phyloP scores from a whole-genome alignment of 1,140 invertebrate genomes.

The Stegodyphus mimosarum region DNA sequence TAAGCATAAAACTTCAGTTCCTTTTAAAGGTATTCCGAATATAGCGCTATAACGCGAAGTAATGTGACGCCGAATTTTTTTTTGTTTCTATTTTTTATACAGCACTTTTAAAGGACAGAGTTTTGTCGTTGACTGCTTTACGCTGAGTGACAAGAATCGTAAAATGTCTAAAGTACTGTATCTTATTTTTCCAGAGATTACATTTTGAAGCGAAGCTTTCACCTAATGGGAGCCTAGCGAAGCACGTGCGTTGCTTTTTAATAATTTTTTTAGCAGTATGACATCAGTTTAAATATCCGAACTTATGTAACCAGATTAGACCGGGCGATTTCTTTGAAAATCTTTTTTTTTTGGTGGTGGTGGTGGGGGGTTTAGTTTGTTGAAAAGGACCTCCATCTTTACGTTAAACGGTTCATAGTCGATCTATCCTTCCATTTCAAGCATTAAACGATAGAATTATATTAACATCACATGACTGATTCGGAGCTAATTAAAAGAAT shows the following conservation, averaged over 20 bases:
- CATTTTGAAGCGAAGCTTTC: not conserved
- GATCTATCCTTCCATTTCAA: too few relatives aligned
- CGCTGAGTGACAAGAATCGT: slow-evolving; percentile 42
- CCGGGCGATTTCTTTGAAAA: too few relatives aligned
- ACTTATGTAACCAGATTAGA: too few relatives aligned
- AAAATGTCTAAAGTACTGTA: slow-evolving; percentile 35
- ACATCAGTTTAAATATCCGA: too few relatives aligned
- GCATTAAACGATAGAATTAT: too few relatives aligned
- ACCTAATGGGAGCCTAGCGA: slow-evolving; percentile 21
- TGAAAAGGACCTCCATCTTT: too few relatives aligned
- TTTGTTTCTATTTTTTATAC: not conserved
- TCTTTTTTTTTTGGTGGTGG: too few relatives aligned
- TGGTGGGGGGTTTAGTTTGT: too few relatives aligned
- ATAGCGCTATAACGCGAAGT: not conserved
- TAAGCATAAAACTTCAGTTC: slow-evolving; percentile 18
- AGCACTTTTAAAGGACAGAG: not conserved
- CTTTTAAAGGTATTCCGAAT: slow-evolving; percentile 16
- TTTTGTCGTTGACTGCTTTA: slow-evolving; percentile 26
- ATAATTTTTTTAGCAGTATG: not conserved
- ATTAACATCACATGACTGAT: too few relatives aligned
- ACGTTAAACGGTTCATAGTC: too few relatives aligned
- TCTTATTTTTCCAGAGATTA: slow-evolving; percentile 8
- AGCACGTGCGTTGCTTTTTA: slow-evolving; percentile 20
- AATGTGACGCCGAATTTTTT: not conserved
- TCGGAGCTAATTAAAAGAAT: too few relatives aligned